Conservation (phyloP, 2,797 vertebrate genomes). For the Antrozous pallidus region DNA sequence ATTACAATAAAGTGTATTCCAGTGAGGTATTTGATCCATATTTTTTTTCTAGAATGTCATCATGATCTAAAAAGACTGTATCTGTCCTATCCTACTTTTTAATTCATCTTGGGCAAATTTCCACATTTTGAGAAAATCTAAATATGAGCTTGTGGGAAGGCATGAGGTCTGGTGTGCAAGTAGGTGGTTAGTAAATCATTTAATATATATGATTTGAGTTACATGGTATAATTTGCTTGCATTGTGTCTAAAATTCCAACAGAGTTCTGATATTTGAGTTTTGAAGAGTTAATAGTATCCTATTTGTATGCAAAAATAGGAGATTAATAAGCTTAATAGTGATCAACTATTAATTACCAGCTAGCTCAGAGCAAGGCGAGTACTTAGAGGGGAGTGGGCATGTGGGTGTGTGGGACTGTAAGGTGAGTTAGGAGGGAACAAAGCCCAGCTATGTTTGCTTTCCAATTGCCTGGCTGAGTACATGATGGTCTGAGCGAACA, state of each 20-base stretch:
- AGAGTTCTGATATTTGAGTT: constrained; percentile 9
- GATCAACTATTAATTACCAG: neutral
- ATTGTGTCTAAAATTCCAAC: neutral
- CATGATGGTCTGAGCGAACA: neutral
- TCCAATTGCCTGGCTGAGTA: neutral
- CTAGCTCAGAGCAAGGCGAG: neutral
- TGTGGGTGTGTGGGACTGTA: rapidly evolving
- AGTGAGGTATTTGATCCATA: neutral
- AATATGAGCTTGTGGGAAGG: neutral
- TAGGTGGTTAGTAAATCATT: neutral
- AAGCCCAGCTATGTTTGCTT: neutral
- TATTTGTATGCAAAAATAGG: neutral
- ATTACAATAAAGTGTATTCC: neutral
- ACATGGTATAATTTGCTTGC: neutral
- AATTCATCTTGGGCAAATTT: neutral
- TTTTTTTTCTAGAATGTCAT: neutral
- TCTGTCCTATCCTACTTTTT: neutral
- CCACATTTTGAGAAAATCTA: neutral
- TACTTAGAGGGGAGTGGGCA: neutral
- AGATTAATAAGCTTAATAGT: neutral
- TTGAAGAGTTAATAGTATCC: constrained; percentile 14
- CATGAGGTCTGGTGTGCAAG: neutral
- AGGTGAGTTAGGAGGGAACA: neutral
- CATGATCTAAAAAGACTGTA: neutral
- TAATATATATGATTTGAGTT: neutral